Evolutionary conservation across 2,888 invertebrate species (phyloP).

Genomic region (Plebejus anna): DNA sequence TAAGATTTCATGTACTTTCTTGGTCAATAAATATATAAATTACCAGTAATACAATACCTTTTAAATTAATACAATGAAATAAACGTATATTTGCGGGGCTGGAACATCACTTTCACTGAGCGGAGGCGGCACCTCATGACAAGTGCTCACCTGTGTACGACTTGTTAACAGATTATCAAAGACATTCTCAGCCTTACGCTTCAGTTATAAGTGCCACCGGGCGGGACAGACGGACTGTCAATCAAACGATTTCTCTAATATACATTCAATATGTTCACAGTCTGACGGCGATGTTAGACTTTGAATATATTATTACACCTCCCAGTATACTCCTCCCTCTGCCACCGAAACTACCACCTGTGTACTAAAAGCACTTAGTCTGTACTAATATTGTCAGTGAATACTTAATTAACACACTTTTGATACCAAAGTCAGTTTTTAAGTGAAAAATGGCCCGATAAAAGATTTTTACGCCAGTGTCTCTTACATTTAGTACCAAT

Average conservation of each 20-base stretch:
- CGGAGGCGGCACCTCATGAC: constrained; percentile 53
- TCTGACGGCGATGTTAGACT: not conserved
- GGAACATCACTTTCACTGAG: not conserved
- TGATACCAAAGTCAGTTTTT: no score
- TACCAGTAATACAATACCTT: not conserved
- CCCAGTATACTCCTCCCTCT: not conserved
- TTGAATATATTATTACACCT: not conserved
- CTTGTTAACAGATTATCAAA: not conserved
- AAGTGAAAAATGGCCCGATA: no score
- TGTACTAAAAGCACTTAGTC: not conserved
- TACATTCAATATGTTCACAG: constrained; percentile 12
- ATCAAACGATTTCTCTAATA: constrained; percentile 24
- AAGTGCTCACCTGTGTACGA: constrained; percentile 36
- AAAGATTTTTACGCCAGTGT: no score
- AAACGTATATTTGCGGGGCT: not conserved
- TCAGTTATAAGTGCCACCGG: constrained; percentile 37
- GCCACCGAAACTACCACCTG: not conserved
- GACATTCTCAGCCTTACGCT: constrained; percentile 37
- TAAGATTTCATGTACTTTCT: not conserved
- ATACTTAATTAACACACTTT: not conserved
- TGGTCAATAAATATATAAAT: not conserved
- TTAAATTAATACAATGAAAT: not conserved
- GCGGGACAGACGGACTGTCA: constrained; percentile 34
- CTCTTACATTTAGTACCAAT: no score
- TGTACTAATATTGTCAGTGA: not conserved